These are phyloP conservation scores for Dasypolia templi DNA, from an alignment of 2,888 invertebrate genomes.

Conservation along the genomic window DNA sequence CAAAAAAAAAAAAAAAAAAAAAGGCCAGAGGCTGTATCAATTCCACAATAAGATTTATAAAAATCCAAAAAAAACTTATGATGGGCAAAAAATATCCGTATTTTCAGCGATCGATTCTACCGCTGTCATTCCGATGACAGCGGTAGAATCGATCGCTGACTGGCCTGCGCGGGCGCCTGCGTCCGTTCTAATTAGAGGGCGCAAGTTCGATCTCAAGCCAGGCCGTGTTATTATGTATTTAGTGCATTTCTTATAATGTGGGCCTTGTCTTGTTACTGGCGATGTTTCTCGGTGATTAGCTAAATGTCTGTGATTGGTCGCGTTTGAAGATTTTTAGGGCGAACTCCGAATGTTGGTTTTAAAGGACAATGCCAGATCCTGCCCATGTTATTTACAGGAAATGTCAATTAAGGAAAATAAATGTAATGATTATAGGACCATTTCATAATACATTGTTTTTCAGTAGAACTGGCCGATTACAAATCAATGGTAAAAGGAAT, in stretches of 20 bases:
- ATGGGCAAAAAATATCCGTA: conserved; percentile 81
- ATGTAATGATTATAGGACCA: no score
- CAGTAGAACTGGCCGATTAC: no score
- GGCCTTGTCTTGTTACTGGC: conserved; percentile 63
- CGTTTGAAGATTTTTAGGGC: conserved; percentile 6
- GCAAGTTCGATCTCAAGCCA: conserved; percentile 69
- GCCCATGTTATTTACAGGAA: no score
- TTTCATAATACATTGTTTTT: no score
- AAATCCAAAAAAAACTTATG: conserved; percentile 26
- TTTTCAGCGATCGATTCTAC: no score
- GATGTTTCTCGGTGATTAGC: conserved; percentile 33
- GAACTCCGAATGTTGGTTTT: neutral
- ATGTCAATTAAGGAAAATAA: no score
- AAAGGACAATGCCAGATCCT: no score
- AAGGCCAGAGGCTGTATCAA: neutral
- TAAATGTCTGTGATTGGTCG: conserved; percentile 44
- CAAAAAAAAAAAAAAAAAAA: no score
- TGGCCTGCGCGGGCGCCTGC: conserved; percentile 61
- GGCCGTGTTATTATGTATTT: conserved; percentile 80
- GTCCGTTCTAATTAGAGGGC: conserved; percentile 79
- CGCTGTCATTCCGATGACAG: no score
- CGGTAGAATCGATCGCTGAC: conserved; percentile 81
- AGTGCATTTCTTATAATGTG: conserved; percentile 61
- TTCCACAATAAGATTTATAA: conserved; percentile 47
- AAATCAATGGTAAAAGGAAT: no score